These are phyloP conservation scores for Cyanoramphus novaezelandiae DNA, from an alignment of 2,113 vertebrate genomes.

Conservation along the genomic window DNA sequence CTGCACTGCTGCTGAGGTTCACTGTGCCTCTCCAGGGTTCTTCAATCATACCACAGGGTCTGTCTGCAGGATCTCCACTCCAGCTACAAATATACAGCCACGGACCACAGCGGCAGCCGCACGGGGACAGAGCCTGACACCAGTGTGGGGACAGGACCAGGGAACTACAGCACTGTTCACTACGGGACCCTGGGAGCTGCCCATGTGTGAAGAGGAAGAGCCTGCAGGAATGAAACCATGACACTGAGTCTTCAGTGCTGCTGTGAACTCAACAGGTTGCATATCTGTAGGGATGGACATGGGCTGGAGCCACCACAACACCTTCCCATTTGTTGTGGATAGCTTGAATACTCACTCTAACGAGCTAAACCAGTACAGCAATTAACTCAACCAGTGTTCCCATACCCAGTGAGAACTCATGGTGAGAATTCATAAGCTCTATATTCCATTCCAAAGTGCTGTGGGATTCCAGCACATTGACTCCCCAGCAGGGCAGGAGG, in stretches of 20 bases:
- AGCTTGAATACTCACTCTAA: background rate
- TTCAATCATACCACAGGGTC: background rate
- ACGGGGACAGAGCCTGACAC: background rate
- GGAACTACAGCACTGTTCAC: rapidly evolving
- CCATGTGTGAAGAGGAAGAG: background rate
- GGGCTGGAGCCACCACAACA: background rate
- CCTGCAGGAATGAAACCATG: background rate
- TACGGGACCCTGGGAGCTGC: background rate
- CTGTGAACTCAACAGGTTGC: background rate
- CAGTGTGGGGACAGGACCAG: background rate
- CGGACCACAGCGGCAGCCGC: rapidly evolving
- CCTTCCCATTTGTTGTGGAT: background rate
- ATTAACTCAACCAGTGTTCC: background rate
- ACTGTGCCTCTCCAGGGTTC: background rate
- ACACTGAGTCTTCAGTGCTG: background rate
- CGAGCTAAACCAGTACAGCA: background rate
- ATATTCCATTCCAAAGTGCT: background rate
- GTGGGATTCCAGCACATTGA: background rate
- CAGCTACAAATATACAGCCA: background rate
- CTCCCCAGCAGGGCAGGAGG: background rate
- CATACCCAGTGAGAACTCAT: background rate
- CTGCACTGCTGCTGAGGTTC: background rate
- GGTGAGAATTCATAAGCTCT: background rate
- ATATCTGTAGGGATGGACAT: rapidly evolving
- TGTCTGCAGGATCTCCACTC: background rate